phyloP scores from a whole-genome alignment of 92 coral and sea anemone genomes.

The Bergia puertoricense region DNA sequence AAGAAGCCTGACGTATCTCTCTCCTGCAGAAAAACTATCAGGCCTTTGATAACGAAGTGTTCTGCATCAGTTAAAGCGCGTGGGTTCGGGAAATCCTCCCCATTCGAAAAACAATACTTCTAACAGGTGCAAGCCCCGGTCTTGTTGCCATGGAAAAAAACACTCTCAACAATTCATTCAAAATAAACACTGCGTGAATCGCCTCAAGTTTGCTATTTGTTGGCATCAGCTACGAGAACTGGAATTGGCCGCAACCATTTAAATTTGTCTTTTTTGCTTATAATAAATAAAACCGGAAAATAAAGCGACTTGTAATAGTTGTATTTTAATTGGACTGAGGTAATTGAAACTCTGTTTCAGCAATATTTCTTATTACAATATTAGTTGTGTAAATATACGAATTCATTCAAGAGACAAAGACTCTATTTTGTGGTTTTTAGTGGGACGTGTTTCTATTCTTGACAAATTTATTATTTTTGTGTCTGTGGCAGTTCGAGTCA shows the following conservation, averaged over 20 bases:
- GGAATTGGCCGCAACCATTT: background rate
- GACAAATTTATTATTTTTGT: background rate
- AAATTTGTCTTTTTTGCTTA: background rate
- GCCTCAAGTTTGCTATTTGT: background rate
- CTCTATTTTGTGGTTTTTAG: constrained; percentile 27
- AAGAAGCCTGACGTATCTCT: background rate
- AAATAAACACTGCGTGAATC: constrained; percentile 22
- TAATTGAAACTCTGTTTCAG: constrained; percentile 13
- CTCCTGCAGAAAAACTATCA: constrained; percentile 19
- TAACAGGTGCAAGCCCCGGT: constrained; percentile 24
- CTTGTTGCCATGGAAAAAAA: constrained; percentile 60
- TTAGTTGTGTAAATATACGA: constrained; percentile 43
- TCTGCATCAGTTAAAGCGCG: background rate
- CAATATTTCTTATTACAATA: background rate
- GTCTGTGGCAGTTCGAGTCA: background rate
- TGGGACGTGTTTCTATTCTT: background rate
- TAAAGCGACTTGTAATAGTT: background rate
- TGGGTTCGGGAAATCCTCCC: background rate
- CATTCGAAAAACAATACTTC: constrained; percentile 24
- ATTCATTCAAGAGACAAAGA: background rate
- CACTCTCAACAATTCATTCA: constrained; percentile 42
- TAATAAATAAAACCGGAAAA: background rate
- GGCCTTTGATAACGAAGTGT: background rate
- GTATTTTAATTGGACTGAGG: background rate
- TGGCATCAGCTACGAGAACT: background rate